A percentile compares a stretch with the other conserved stretches of the same genome.
These are phyloP conservation scores for Leptopilina syphax DNA, from an alignment of 2,888 invertebrate species.

Conservation along the genomic window DNA sequence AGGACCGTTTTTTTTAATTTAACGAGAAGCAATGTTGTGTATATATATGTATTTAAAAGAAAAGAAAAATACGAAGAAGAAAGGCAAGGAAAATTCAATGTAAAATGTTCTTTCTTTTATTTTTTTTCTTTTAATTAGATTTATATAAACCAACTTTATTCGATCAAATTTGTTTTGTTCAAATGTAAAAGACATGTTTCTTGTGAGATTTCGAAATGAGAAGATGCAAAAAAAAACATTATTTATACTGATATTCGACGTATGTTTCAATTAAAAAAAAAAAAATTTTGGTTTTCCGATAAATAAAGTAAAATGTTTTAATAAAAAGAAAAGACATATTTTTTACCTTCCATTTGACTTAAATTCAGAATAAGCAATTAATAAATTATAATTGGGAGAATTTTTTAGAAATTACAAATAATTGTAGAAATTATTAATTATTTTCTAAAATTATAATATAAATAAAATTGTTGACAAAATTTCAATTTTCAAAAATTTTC, in stretches of 20 bases:
- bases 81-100: neutral
- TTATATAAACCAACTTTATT: constrained; percentile 1
- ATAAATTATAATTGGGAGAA: too few relatives aligned
- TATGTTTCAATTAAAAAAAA: constrained; percentile 2
- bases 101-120: neutral
- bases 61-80: neutral
- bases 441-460: too few relatives aligned
- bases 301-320: constrained; percentile 67
- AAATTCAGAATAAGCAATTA: too few relatives aligned
- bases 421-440: too few relatives aligned
- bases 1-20: neutral
- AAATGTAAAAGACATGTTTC: constrained; percentile 5
- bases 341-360: constrained; percentile 32
- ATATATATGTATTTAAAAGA: constrained; percentile 14
- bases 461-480: too few relatives aligned
- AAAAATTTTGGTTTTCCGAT: constrained; percentile 33
- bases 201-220: neutral
- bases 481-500: too few relatives aligned
- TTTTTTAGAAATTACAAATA: too few relatives aligned
- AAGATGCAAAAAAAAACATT: constrained; percentile 1
- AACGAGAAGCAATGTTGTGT: constrained; percentile 23
- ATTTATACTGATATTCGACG: constrained; percentile 27
- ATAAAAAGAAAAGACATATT: constrained; percentile 53
- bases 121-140: neutral
- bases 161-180: constrained; percentile 1